These are phyloP conservation scores for Sericinus montela DNA, from an alignment of 2,888 invertebrate genomes.

Conservation along the genomic window DNA sequence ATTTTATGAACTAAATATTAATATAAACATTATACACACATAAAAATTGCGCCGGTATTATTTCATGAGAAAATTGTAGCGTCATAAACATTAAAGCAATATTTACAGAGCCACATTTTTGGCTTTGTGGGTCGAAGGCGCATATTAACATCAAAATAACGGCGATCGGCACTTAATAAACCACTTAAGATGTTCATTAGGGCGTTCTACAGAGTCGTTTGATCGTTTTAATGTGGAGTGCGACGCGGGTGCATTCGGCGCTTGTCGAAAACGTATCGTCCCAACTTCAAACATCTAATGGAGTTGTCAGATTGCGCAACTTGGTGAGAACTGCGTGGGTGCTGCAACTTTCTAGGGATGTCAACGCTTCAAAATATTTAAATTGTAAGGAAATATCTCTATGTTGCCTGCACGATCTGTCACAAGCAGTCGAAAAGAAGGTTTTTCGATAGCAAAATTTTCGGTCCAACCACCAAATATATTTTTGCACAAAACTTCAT, in stretches of 20 bases:
- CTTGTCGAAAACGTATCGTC: slow-evolving; percentile 36
- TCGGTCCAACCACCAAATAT: too few relatives aligned
- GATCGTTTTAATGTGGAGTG: slow-evolving; percentile 68
- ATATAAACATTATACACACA: not conserved
- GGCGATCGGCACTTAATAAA: slow-evolving; percentile 72
- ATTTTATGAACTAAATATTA: not conserved
- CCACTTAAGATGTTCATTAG: slow-evolving; percentile 75
- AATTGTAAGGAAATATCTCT: too few relatives aligned
- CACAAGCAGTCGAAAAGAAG: too few relatives aligned
- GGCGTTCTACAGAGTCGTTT: slow-evolving; percentile 57
- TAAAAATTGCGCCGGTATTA: not conserved
- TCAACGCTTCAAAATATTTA: slow-evolving; percentile 19
- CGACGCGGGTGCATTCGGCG: slow-evolving; percentile 34
- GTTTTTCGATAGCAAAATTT: too few relatives aligned
- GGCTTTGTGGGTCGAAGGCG: slow-evolving; percentile 41
- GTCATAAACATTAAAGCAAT: slow-evolving; percentile 23
- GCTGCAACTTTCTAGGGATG: slow-evolving; percentile 42
- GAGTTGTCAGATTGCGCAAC: slow-evolving; percentile 68
- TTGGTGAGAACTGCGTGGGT: slow-evolving; percentile 57
- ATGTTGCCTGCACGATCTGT: too few relatives aligned
- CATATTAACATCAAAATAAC: slow-evolving; percentile 69
- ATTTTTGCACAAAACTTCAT: too few relatives aligned
- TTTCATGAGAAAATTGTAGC: not conserved
- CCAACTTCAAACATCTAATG: slow-evolving; percentile 57
- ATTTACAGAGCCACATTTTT: slow-evolving; percentile 33